phyloP scores from a whole-genome alignment of 2,888 invertebrate species.

The Hofmannophila pseudospretella region DNA sequence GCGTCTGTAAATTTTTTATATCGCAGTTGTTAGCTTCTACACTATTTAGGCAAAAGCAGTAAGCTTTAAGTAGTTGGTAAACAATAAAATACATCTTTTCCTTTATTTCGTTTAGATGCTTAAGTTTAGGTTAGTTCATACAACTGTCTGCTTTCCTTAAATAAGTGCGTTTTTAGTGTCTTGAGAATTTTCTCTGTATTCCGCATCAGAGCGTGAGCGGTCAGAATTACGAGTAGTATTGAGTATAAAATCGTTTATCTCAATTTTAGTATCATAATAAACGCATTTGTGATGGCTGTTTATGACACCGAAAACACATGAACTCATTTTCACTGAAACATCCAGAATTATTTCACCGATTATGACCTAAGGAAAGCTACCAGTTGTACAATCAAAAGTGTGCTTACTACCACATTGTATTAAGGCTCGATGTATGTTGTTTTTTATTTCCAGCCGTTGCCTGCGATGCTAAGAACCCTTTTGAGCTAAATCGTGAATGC shows the following conservation, averaged over 20 bases:
- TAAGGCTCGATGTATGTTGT: slow-evolving; percentile 78
- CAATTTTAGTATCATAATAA: no score
- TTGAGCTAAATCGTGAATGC: slow-evolving; percentile 78
- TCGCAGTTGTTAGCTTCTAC: slow-evolving; percentile 11
- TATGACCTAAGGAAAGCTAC: slow-evolving; percentile 30
- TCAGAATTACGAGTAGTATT: no score
- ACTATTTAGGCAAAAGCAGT: slow-evolving; percentile 18
- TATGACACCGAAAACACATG: no score
- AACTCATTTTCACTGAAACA: background rate
- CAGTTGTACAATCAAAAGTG: slow-evolving; percentile 43
- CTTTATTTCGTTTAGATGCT: slow-evolving; percentile 63
- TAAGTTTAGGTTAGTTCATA: slow-evolving; percentile 52
- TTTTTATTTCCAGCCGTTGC: slow-evolving; percentile 79
- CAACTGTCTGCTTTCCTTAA: slow-evolving; percentile 46
- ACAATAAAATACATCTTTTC: slow-evolving; percentile 12
- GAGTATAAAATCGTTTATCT: no score
- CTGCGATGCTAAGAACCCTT: slow-evolving; percentile 78
- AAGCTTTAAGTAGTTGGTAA: slow-evolving; percentile 14
- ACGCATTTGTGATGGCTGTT: no score
- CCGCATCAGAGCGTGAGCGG: no score
- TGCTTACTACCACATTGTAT: slow-evolving; percentile 64
- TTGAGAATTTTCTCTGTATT: no score
- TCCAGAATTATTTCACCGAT: background rate
- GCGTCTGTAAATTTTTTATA: slow-evolving; percentile 5
- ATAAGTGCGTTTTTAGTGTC: background rate